Evolutionary conservation across 2,113 vertebrate species (phyloP).

Genomic region (Solea solea): DNA sequence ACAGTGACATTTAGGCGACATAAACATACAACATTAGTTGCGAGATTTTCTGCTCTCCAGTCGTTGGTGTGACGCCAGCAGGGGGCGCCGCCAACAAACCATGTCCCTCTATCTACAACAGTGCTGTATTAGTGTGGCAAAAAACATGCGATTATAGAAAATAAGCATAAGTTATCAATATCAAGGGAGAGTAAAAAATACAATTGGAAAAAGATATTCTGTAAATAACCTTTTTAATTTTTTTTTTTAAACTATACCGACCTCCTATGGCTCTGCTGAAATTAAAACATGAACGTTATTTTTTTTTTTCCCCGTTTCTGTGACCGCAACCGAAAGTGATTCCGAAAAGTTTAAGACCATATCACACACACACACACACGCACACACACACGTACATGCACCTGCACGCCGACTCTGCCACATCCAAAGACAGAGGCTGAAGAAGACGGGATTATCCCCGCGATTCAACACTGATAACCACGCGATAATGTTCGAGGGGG

Average conservation of each 20-base stretch:
- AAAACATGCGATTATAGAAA: slow-evolving; percentile 80
- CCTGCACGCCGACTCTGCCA: slow-evolving; percentile 73
- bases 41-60: slow-evolving; percentile 63
- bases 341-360: slow-evolving; percentile 72
- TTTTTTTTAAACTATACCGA: slow-evolving; percentile 74
- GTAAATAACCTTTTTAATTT: slow-evolving; percentile 76
- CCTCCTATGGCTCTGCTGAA: slow-evolving; percentile 77
- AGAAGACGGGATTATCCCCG: slow-evolving; percentile 62
- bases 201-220: slow-evolving; percentile 79
- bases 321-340: slow-evolving; percentile 74
- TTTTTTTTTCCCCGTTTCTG: slow-evolving; percentile 75
- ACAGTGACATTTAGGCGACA: slow-evolving; percentile 77
- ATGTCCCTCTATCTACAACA: slow-evolving; percentile 76
- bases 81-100: slow-evolving; percentile 63
- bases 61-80: slow-evolving; percentile 42
- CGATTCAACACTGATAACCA: slow-evolving; percentile 80
- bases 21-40: slow-evolving; percentile 75
- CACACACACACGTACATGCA: slow-evolving; percentile 69
- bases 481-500: slow-evolving; percentile 68
- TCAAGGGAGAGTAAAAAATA: slow-evolving; percentile 76
- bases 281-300: slow-evolving; percentile 66
- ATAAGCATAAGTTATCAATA: slow-evolving; percentile 79
- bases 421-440: slow-evolving; percentile 78
- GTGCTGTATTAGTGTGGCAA: slow-evolving; percentile 78
- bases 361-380: slow-evolving; percentile 77